These are phyloP conservation scores for Neomonachus schauinslandi DNA, from an alignment of 2,113 vertebrate genomes.

Conservation along the genomic window DNA sequence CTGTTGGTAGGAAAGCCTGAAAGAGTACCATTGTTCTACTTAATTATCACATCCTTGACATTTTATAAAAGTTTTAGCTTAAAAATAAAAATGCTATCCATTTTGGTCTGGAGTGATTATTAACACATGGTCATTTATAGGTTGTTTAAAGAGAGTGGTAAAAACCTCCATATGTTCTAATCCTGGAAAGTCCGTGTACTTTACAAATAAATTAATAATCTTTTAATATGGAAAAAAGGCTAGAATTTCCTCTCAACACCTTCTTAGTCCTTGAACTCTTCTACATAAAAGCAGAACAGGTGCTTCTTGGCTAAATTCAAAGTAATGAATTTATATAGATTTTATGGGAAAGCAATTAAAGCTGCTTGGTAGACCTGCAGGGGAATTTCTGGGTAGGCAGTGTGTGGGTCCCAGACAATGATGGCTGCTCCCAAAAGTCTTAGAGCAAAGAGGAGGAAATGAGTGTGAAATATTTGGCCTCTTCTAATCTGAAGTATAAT, in stretches of 20 bases:
- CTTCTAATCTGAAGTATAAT: constrained; percentile 65
- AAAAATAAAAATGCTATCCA: neutral
- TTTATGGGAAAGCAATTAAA: constrained; percentile 75
- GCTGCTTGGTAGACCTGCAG: constrained; percentile 60
- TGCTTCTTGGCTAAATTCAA: constrained; percentile 62
- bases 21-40: neutral
- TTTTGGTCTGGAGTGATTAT: neutral
- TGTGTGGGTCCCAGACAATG: constrained; percentile 67
- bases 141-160: neutral
- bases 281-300: constrained; percentile 3
- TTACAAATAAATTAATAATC: neutral
- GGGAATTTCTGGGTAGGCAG: neutral
- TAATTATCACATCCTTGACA: neutral
- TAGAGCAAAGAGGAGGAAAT: constrained; percentile 57
- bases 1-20: neutral
- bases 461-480: constrained; percentile 70
- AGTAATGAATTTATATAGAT: constrained; percentile 69
- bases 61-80: neutral
- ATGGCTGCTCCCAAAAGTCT: constrained; percentile 64
- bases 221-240: neutral
- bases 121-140: neutral
- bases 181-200: constrained; percentile 27
- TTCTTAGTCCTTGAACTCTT: neutral
- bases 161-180: neutral
- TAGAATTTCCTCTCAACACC: neutral